Conservation (phyloP, 2,797 vertebrate genomes). For the Myotis daubentonii region DNA sequence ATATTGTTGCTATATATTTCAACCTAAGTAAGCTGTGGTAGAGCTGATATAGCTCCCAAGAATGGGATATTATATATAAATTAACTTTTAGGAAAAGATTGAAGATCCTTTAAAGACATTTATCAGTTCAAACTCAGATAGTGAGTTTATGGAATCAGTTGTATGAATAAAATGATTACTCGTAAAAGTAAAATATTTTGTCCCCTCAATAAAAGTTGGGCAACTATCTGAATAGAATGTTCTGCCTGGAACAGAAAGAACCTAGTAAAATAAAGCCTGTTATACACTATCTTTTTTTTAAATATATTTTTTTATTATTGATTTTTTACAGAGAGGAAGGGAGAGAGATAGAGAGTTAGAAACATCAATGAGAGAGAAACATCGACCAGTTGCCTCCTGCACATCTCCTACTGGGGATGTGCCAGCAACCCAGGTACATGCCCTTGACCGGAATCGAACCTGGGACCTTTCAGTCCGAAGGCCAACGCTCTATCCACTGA, state of each 20-base stretch:
- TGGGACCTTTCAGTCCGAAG: too few relatives aligned
- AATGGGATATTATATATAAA: background rate
- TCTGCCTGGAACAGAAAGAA: background rate
- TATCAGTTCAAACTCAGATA: background rate
- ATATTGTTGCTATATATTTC: background rate
- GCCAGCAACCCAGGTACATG: too few relatives aligned
- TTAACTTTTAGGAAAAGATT: conserved; percentile 25
- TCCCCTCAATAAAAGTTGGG: background rate
- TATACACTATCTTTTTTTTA: background rate
- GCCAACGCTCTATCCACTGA: too few relatives aligned
- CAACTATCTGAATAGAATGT: background rate
- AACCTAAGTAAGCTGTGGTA: background rate
- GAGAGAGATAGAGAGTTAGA: too few relatives aligned
- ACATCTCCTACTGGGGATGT: too few relatives aligned
- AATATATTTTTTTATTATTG: too few relatives aligned
- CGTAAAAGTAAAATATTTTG: conserved; percentile 50
- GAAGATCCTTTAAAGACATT: conserved; percentile 18
- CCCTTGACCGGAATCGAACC: too few relatives aligned
- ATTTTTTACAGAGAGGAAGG: too few relatives aligned
- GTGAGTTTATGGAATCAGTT: background rate
- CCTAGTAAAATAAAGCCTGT: background rate
- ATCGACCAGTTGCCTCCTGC: too few relatives aligned
- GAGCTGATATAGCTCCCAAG: background rate
- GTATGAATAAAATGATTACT: conserved; percentile 48
- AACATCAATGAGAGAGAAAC: too few relatives aligned